Conservation (phyloP, 2,888 invertebrate species). For the Tipula vernalis region DNA sequence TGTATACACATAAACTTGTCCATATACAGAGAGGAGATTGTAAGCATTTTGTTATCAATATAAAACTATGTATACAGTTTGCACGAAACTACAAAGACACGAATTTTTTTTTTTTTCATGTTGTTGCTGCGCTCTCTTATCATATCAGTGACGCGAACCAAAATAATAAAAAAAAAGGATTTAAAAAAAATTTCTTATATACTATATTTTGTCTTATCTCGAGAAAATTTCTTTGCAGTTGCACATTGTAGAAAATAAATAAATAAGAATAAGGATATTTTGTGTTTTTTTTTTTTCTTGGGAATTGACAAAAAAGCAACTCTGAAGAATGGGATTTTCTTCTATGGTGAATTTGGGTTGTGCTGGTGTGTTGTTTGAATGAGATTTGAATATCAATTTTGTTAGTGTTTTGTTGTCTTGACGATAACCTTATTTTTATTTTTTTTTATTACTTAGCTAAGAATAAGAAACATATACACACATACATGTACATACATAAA, state of each 20-base stretch:
- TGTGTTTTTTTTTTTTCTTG: background rate
- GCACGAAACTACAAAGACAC: background rate
- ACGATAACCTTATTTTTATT: background rate
- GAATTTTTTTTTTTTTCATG: background rate
- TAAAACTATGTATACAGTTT: background rate
- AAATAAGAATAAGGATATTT: background rate
- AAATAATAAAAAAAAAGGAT: constrained; percentile 4
- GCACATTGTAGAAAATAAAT: background rate
- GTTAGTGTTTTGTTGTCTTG: background rate
- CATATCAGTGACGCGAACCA: background rate
- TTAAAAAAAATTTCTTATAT: background rate
- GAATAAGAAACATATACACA: background rate
- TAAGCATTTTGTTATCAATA: background rate
- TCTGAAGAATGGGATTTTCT: background rate
- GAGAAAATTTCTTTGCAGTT: background rate
- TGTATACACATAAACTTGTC: background rate
- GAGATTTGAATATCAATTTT: constrained; percentile 1
- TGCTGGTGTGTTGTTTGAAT: background rate
- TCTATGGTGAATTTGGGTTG: background rate
- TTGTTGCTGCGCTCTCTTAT: background rate
- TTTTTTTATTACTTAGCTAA: background rate
- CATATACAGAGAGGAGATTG: background rate
- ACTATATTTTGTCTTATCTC: background rate
- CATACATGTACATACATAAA: background rate
- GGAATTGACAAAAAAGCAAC: background rate